Conservation (phyloP, 1,140 invertebrate species). For the Drosophila sechellia region DNA sequence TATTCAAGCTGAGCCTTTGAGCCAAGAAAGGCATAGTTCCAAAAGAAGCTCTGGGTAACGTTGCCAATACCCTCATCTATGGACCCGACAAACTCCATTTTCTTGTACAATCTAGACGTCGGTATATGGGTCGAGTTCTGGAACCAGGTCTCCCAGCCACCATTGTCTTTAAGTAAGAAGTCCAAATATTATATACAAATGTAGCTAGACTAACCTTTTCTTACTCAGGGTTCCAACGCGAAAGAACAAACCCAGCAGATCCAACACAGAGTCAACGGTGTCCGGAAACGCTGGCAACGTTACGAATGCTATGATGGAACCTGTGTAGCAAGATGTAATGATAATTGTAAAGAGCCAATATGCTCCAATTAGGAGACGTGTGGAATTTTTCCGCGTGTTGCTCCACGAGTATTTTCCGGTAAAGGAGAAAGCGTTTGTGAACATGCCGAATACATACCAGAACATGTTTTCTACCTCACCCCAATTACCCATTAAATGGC, state of each 20-base stretch:
- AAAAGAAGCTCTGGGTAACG: slow-evolving; percentile 89
- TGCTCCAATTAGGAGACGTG: slow-evolving; percentile 89
- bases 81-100: slow-evolving; percentile 88
- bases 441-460: slow-evolving; percentile 92
- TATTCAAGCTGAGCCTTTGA: slow-evolving; percentile 89
- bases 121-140: slow-evolving; percentile 87
- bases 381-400: slow-evolving; percentile 88
- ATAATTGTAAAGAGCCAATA: slow-evolving; percentile 93
- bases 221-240: slow-evolving; percentile 79
- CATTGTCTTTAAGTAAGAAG: slow-evolving; percentile 85
- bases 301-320: slow-evolving; percentile 92
- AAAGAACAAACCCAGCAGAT: slow-evolving; percentile 87
- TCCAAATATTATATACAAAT: slow-evolving; percentile 5
- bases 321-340: slow-evolving; percentile 91
- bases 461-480: slow-evolving; percentile 91
- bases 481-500: slow-evolving; percentile 87
- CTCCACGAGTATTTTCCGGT: slow-evolving; percentile 88
- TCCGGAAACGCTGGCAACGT: slow-evolving; percentile 89
- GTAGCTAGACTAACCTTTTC: neutral
- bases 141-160: slow-evolving; percentile 90
- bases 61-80: slow-evolving; percentile 88
- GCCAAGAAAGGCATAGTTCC: slow-evolving; percentile 90
- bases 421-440: slow-evolving; percentile 91
- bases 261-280: slow-evolving; percentile 88
- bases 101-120: slow-evolving; percentile 87